Base-by-base conservation (phyloP, 2,113 vertebrate genomes). In the Cranoglanis bouderius region DNA sequence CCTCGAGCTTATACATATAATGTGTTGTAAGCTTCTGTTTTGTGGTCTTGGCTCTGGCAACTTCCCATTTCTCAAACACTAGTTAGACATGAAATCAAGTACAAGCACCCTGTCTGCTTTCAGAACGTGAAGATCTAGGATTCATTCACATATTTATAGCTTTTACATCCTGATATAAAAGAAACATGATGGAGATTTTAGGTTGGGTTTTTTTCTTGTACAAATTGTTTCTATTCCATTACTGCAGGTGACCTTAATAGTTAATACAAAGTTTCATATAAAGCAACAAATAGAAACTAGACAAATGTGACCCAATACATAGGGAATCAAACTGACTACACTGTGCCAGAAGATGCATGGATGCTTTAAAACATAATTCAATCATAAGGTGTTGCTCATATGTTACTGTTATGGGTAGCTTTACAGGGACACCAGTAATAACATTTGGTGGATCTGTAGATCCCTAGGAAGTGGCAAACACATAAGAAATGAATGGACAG, bases 11-110 rank as follows among this genome's bases (percentile, higher is more conserved):
- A 13, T 40, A 87, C 51, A 53, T 14, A 53, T 85, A 74, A 85
- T 87, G 46, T 83, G 43, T 89, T 78, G n/a, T 89, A 24, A 82
- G 61, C 9, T 72, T 75, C 19, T 38, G 19, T 10, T 85, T 81
- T 65, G 40, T 87, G 46, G 12, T 40, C 35, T 55, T 70, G 32
- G 24, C 1, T 51, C n/a, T 67, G 77, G 16, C 65, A 77, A 51
- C 61, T 86, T 90, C 67, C 55, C 18, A 29, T 90, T 88, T 65
- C 19, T 87, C 0, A 53, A 24, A 38, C 29, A 55, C 51, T 29
- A 7, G 14, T 12, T n/a, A 38, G 46, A 26, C 18, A 13, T 32
- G 40, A 85, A 70, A n/a, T 85, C 1, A 21, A 51, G 16, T 85
- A 21, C 26, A 49, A 49, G 26, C 43, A 12, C 13, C 26, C 4